Conservation (phyloP, 2,113 vertebrate species). For the Pomatostomus ruficeps region DNA sequence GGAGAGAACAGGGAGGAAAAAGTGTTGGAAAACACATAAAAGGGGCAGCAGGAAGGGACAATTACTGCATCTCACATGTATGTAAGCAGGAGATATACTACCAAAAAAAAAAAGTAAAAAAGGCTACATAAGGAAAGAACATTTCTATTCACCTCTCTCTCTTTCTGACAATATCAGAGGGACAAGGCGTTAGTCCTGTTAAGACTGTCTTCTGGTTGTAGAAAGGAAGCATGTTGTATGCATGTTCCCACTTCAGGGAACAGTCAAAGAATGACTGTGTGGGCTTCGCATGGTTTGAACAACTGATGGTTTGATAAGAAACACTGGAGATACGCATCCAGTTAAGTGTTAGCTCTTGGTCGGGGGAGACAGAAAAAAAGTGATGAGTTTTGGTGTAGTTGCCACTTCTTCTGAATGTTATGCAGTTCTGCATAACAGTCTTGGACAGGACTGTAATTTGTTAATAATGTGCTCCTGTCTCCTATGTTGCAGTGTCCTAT, state of each 20-base stretch:
- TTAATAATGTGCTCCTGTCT: not conserved
- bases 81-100: not conserved
- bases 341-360: not conserved
- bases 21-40: not conserved
- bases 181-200: not conserved
- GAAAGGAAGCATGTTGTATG: not conserved
- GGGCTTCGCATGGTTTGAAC: not conserved
- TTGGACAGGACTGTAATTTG: not conserved
- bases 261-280: not conserved
- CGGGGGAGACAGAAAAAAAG: not conserved
- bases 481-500: not conserved
- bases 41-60: accelerated
- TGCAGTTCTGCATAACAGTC: not conserved
- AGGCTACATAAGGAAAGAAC: not conserved
- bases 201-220: not conserved
- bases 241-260: not conserved
- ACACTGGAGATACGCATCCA: not conserved
- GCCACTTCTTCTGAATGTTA: not conserved
- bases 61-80: not conserved
- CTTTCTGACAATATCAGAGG: not conserved
- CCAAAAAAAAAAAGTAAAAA: not conserved
- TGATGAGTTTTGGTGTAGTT: not conserved
- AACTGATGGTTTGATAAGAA: not conserved
- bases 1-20: not conserved
- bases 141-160: not conserved